Base-by-base conservation (phyloP, 2,888 invertebrate species). In the Mechanitis messenoides region DNA sequence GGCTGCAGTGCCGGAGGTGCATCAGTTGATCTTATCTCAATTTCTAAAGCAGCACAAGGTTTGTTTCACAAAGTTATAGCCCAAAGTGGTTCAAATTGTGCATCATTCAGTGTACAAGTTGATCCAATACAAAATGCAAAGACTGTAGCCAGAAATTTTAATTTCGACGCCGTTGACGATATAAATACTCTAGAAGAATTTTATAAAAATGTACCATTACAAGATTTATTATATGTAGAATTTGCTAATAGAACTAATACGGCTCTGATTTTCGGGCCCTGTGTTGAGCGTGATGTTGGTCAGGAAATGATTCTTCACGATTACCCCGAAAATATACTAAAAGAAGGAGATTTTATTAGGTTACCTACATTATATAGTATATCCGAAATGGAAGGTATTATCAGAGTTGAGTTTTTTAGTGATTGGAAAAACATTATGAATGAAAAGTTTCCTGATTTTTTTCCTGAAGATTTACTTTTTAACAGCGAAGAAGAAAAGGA, bases 1-100 rank as follows among this genome's bases (percentile, higher is more conserved):
- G 83, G 79, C 0, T 76, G 66, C 47, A 83, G 82, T 58, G 80
- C 84, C 3, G 83, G 84, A 0, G 71, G 76, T 0, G 71, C 73
- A 7, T 60, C 83, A 0, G 74, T 79, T 1, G 80, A 81, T 56
- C 70, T 81, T 2, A 60, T 82, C 2, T 74, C 75, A 65, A 63
- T 84, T 3, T 80, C 83, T 0, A 64, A 71, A 45, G 56, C 69
- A 2, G 68, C 80, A 0, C 63, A 71, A 38, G 81, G 79, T 1
- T 66, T 83, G 3, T 81, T 81, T 54, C 73, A 74, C n/a, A 80
- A 75, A 66, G 78, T 74, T 2, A 78, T 81, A 63, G 68, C 74
- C 12, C 80, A 78, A 33, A 83, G 83, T 46, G 83, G 81, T 2
- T 70, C 70, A 0, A 74, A 53, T 64, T 55, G 71, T 11, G 72